Conservation (phyloP, 2,888 invertebrate species). For the Cheilosia grossa region DNA sequence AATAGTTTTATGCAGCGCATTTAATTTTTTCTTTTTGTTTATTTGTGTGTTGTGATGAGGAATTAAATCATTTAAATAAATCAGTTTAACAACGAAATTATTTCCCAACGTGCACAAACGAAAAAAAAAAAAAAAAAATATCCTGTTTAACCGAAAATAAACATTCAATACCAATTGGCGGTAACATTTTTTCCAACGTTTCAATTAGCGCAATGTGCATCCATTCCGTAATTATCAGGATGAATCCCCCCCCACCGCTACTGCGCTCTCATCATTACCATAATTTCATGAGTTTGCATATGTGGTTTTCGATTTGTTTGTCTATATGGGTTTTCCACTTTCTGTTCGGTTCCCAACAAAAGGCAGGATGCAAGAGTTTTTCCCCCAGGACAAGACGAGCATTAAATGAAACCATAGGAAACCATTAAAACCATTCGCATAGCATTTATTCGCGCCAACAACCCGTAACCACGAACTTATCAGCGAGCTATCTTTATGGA, state of each 20-base stretch:
- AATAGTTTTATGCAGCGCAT: background rate
- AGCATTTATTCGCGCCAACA: slow-evolving; percentile 28
- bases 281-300: slow-evolving; percentile 53
- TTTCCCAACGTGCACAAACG: background rate
- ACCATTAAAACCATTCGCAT: slow-evolving; percentile 59
- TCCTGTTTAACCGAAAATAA: background rate
- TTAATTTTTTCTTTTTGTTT: background rate
- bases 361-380: background rate
- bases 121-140: background rate
- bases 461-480: slow-evolving; percentile 15
- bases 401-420: slow-evolving; percentile 62
- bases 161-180: background rate
- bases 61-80: background rate
- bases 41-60: background rate
- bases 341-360: slow-evolving; percentile 1
- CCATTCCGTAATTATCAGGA: slow-evolving; percentile 26
- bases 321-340: background rate
- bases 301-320: slow-evolving; percentile 19
- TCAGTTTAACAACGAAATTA: slow-evolving; percentile 5
- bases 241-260: slow-evolving; percentile 10
- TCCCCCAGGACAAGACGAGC: slow-evolving; percentile 31
- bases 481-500: slow-evolving; percentile 38
- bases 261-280: slow-evolving; percentile 4
- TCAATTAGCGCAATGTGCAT: slow-evolving; percentile 35
- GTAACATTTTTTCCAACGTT: slow-evolving; percentile 36